These are phyloP conservation scores for Sympetrum striolatum DNA, from an alignment of 2,888 invertebrate genomes.

Conservation along the genomic window DNA sequence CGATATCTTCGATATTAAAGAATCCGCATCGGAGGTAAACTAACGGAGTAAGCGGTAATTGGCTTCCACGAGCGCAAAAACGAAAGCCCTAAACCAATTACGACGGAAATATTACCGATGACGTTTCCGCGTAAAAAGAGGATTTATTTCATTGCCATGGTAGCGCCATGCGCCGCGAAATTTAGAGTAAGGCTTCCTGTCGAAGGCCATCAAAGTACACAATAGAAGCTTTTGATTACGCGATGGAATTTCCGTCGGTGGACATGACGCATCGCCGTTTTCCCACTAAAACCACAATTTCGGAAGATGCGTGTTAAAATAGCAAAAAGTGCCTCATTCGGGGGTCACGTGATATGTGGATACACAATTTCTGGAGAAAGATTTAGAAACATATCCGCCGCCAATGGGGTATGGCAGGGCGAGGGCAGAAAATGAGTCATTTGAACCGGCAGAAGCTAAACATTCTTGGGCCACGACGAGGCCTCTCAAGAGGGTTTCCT, in stretches of 20 bases:
- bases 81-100: slow-evolving; percentile 16
- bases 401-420: no score
- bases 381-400: no score
- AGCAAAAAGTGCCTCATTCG: no score
- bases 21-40: not conserved
- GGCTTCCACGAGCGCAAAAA: not conserved
- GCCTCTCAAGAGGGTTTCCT: not conserved
- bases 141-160: not conserved
- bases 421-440: no score
- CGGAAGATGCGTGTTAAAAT: no score
- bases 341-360: no score
- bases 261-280: not conserved
- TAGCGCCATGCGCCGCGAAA: not conserved
- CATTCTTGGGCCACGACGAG: not conserved
- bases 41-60: not conserved
- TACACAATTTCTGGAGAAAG: no score
- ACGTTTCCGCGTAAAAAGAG: not conserved
- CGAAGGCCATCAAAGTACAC: not conserved
- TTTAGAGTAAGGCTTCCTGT: not conserved
- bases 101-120: not conserved
- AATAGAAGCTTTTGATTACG: not conserved
- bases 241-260: not conserved
- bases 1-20: not conserved
- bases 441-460: no score
- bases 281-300: not conserved